Evolutionary conservation across 2,797 vertebrate species (phyloP).

Genomic region (Sebastolobus altivelis): DNA sequence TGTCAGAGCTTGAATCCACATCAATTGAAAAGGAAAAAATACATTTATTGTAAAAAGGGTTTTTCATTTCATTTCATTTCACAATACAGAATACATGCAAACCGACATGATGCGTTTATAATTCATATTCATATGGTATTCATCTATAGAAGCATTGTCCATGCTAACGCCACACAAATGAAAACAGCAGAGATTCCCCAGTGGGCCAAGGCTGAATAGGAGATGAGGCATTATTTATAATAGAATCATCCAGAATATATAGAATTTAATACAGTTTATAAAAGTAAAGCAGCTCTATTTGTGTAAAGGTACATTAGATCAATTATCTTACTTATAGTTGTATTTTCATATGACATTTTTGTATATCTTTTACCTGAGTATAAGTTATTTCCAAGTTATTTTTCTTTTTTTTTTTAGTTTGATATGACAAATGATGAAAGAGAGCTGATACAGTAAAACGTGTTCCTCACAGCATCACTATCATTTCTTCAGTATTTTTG

Average conservation of each 20-base stretch:
- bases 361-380: not conserved
- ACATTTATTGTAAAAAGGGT: not conserved
- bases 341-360: not conserved
- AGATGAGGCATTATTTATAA: not conserved
- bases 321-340: not conserved
- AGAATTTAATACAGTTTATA: not conserved
- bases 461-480: not conserved
- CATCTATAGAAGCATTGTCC: not conserved
- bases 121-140: not conserved
- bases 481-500: not conserved
- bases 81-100: conserved; percentile 8
- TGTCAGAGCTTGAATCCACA: not conserved
- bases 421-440: not conserved
- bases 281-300: not conserved
- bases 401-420: not conserved
- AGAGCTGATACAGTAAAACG: not conserved
- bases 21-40: not conserved
- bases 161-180: not conserved
- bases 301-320: not conserved
- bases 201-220: not conserved
- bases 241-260: not conserved
- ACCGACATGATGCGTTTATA: not conserved
- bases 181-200: not conserved
- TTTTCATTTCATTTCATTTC: not conserved
- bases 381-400: not conserved